Percentiles rank a stretch among this genome's conserved stretches.
These are phyloP conservation scores for Lepisosteus oculatus DNA, from an alignment of 2,113 vertebrate species.

Conservation along the genomic window DNA sequence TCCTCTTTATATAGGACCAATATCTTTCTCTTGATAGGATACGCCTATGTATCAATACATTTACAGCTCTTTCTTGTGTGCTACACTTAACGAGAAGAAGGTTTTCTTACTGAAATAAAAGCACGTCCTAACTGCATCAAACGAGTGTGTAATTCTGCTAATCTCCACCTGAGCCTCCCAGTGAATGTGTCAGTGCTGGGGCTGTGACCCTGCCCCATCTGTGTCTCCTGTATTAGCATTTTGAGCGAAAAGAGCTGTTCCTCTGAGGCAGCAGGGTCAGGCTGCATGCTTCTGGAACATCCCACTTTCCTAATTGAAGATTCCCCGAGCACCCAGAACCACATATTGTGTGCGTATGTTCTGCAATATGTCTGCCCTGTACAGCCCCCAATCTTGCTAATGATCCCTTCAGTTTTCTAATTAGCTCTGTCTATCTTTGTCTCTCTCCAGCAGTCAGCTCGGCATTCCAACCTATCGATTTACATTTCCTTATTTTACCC, in stretches of 20 bases:
- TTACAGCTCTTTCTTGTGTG: no score
- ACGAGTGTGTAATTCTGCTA: background rate
- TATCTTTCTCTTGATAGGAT: no score
- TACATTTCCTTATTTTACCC: conserved; percentile 44
- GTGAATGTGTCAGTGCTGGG: background rate
- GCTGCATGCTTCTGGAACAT: conserved; percentile 48
- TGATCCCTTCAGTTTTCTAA: conserved; percentile 67
- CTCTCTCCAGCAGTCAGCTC: conserved; percentile 25
- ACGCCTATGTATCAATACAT: no score
- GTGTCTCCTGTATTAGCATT: conserved; percentile 55
- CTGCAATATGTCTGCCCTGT: conserved; percentile 57
- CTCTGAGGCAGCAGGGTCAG: conserved; percentile 50
- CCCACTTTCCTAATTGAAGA: conserved; percentile 62
- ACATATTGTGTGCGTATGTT: conserved; percentile 63
- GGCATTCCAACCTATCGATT: conserved; percentile 49
- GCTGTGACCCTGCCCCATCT: background rate
- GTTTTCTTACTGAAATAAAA: no score
- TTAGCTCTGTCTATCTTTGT: conserved; percentile 60
- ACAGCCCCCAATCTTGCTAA: conserved; percentile 55
- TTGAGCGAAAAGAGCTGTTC: conserved; percentile 39
- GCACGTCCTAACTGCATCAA: no score
- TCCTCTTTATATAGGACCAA: no score
- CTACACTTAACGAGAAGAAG: no score
- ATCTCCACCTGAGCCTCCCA: background rate
- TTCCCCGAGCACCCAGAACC: conserved; percentile 51